Evolutionary conservation across 2,888 invertebrate genomes (phyloP), one percentile per base, ranked within the genome.

Genomic region (Oscheius sp.): DNA sequence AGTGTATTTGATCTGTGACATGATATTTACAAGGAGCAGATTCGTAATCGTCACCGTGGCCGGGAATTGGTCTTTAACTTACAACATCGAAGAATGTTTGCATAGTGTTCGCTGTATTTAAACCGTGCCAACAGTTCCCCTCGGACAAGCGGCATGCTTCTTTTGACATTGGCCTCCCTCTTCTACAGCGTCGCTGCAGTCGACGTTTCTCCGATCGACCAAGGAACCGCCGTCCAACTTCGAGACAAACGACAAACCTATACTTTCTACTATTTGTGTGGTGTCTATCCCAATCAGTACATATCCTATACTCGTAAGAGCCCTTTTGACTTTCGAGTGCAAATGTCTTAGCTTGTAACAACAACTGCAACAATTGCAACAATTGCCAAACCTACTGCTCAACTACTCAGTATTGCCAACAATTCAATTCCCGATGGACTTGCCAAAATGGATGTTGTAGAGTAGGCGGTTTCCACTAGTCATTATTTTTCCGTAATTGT

Each of bases 361-460:
- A 66, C 45, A 64, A 68, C n/a, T 80, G 77, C 52, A 75, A 52
- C 16, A 75, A 68, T n/a, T 77, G 80, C 69, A 71, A 74, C n/a
- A 55, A 35, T 18, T 76, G 76, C 21, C 16, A 16, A 25, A 16
- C 5, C 2, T 45, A 53, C 1, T 80, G 80, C 75, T 72, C 72
- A 52, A 78, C 77, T 46, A 71, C 73, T 53, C 69, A 69, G 56
- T 78, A 73, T 72, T 80, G 80, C 73, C 72, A 64, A 66, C 75
- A 76, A 66, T 75, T 73, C 59, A 76, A 77, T 68, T 63, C 63
- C 12, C 73, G 73, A 58, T 80, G 80, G 80, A 68, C 70, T 41
- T 80, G 80, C 53, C 45, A 75, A 35, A 78, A 76, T 63, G 74
- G 76, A 29, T 80, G 79, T 45, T 79, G 79, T 68, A 69, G 69